Evolutionary conservation across 2,797 vertebrate genomes (phyloP).

Genomic region (Mustela erminea): DNA sequence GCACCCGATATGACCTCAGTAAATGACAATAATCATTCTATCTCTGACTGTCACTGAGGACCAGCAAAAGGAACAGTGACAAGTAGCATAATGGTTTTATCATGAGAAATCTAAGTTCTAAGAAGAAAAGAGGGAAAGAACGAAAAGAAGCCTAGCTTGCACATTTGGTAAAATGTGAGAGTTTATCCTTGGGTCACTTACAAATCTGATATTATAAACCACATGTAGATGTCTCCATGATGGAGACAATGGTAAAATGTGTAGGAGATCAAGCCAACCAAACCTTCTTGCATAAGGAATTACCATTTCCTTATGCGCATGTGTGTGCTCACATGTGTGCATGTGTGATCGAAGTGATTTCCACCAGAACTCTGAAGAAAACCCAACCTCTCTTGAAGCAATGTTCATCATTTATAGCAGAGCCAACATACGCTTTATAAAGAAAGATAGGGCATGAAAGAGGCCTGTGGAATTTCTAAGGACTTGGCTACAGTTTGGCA

Average conservation of each 20-base stretch:
- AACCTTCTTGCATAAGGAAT: not conserved
- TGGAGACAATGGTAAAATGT: not conserved
- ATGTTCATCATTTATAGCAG: not conserved
- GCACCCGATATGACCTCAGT: not conserved
- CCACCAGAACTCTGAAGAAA: not conserved
- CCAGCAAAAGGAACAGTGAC: not conserved
- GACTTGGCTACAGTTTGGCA: slow-evolving; percentile 6
- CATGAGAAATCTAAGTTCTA: slow-evolving; percentile 9
- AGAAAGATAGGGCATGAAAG: not conserved
- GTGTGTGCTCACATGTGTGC: too few species aligned
- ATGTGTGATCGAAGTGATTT: not conserved
- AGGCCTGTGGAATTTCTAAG: not conserved
- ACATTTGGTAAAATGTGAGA: not conserved
- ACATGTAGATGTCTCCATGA: not conserved
- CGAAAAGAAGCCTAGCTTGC: not conserved
- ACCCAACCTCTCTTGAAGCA: not conserved
- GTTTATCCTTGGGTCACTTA: not conserved
- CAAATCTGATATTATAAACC: not conserved
- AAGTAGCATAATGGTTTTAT: not conserved
- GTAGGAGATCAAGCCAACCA: not conserved
- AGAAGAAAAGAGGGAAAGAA: not conserved
- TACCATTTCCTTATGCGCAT: not conserved
- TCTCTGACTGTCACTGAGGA: not conserved
- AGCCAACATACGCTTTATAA: not conserved
- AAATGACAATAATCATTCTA: not conserved